Conservation (phyloP, 2,888 invertebrate species). For the Drosophila merina region DNA sequence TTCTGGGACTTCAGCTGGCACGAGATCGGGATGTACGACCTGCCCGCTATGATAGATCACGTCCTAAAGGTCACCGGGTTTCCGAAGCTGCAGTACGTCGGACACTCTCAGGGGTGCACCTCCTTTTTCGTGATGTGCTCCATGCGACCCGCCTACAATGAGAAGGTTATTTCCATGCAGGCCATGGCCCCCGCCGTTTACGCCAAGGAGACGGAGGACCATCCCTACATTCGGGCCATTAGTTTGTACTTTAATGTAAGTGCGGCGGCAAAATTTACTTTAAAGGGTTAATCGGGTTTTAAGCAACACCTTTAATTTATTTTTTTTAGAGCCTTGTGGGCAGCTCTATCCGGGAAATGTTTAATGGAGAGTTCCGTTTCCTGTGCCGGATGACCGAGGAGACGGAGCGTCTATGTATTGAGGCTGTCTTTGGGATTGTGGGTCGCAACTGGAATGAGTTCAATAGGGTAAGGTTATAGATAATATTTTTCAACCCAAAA, state of each 20-base stretch:
- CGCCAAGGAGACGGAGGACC: constrained; percentile 82
- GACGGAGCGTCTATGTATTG: constrained; percentile 81
- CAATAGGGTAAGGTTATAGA: constrained; percentile 70
- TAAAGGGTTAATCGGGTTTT: background rate
- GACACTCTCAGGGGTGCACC: constrained; percentile 89
- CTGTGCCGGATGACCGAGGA: constrained; percentile 82
- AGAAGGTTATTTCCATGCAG: constrained; percentile 88
- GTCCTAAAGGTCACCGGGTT: constrained; percentile 84
- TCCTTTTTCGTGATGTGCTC: constrained; percentile 88
- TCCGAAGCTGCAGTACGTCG: constrained; percentile 86
- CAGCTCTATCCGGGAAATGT: constrained; percentile 81
- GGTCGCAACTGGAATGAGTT: constrained; percentile 82
- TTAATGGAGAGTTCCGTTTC: constrained; percentile 81
- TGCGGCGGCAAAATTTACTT: constrained; percentile 1
- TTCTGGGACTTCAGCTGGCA: constrained; percentile 92
- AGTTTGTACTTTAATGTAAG: constrained; percentile 82
- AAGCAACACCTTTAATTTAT: background rate
- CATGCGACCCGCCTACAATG: constrained; percentile 87
- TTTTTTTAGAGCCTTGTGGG: constrained; percentile 79
- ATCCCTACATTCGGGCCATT: constrained; percentile 82
- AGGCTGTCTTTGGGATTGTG: constrained; percentile 82
- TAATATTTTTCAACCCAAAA: background rate
- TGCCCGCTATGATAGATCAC: constrained; percentile 93
- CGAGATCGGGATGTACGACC: constrained; percentile 92
- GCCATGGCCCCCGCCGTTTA: constrained; percentile 90